Conservation (phyloP, 2,888 invertebrate genomes). For the Erynnis tages region DNA sequence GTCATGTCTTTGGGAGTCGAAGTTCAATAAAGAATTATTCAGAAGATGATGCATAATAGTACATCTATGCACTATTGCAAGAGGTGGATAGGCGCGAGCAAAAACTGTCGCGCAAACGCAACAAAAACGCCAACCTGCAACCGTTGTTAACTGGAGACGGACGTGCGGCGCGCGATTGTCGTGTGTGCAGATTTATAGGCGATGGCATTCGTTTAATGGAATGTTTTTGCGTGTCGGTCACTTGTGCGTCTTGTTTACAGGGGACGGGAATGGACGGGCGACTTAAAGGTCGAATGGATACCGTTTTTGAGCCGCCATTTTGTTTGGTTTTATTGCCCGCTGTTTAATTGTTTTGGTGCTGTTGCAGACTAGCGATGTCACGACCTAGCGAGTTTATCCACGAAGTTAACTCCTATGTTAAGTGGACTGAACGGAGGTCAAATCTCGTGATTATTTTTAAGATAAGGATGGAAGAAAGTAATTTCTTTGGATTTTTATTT, state of each 20-base stretch:
- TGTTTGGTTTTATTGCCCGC: background rate
- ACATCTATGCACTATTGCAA: too few species aligned
- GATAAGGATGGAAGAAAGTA: background rate
- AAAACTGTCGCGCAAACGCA: too few species aligned
- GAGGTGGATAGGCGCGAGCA: too few species aligned
- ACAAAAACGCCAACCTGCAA: too few species aligned
- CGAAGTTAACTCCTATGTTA: too few species aligned
- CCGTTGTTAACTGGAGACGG: conserved; percentile 1
- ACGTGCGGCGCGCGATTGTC: conserved; percentile 12
- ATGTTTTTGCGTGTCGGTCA: conserved; percentile 21
- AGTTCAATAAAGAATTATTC: too few species aligned
- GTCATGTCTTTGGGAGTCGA: too few species aligned
- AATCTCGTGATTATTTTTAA: background rate
- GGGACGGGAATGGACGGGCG: conserved; percentile 7
- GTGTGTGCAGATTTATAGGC: conserved; percentile 13
- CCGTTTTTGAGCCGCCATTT: background rate
- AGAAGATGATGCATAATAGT: too few species aligned
- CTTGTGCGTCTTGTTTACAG: conserved; percentile 22
- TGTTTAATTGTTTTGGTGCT: conserved; percentile 14
- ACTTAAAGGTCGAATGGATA: conserved; percentile 20
- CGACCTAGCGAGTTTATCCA: too few species aligned
- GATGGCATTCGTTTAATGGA: conserved; percentile 15
- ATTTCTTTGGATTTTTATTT: too few species aligned
- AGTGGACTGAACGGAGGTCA: background rate
- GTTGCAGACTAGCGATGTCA: too few species aligned